These are phyloP conservation scores for Petrolisthes manimaculis DNA, from an alignment of 2,888 invertebrate species.

Conservation along the genomic window DNA sequence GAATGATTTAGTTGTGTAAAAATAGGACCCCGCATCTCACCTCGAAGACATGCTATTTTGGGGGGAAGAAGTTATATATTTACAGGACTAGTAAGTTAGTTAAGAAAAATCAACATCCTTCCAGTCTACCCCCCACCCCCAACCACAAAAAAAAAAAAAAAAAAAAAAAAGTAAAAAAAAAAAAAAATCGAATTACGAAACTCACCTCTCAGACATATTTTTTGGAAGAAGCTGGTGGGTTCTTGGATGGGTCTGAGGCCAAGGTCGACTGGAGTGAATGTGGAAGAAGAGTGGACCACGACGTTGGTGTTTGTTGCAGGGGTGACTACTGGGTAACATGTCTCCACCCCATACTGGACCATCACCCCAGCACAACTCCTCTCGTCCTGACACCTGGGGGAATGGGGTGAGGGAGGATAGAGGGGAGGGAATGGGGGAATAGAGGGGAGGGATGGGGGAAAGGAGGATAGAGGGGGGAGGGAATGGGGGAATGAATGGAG, in stretches of 20 bases:
- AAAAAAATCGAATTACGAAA: neutral
- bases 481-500: neutral
- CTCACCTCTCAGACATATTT: conserved; percentile 56
- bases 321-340: conserved; percentile 20
- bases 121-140: neutral
- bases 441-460: neutral
- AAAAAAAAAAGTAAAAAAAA: neutral
- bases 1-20: neutral
- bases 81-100: no score
- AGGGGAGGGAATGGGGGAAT: neutral
- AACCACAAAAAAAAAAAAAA: neutral
- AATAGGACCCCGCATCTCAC: neutral
- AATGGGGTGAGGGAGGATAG: neutral
- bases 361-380: conserved; percentile 18
- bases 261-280: neutral
- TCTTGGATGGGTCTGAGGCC: conserved; percentile 8
- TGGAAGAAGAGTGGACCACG: neutral
- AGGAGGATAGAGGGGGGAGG: neutral
- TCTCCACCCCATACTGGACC: conserved; percentile 25
- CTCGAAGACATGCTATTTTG: no score
- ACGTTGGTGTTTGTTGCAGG: neutral
- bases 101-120: no score
- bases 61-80: no score
- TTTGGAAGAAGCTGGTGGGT: conserved; percentile 50
- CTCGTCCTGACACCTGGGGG: conserved; percentile 23